Base-by-base conservation (phyloP, 2,797 vertebrate species). In the Tamandua tetradactyla region DNA sequence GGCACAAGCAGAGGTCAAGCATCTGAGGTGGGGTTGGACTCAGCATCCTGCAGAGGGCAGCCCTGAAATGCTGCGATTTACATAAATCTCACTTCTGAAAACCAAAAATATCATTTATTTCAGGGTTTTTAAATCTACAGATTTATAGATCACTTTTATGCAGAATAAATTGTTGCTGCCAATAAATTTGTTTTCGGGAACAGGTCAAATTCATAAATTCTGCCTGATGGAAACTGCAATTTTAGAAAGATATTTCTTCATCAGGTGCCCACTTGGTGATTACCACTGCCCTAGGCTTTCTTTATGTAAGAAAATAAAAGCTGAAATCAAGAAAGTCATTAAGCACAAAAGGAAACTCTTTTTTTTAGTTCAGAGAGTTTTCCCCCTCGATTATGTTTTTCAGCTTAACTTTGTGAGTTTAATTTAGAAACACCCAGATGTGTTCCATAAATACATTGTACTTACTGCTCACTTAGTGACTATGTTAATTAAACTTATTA, bases 371-470 rank as follows among this genome's bases (percentile, higher is more conserved):
- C 35, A 91, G 72, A 89, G 62, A 62, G 14, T 64, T 91, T 90
- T 75, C 75, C 79, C 25, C 69, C 68, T 82, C 47, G 0, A 35
- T 90, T 93, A 84, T 93, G 79, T 47, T 93, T 95, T 95, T 92
- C 62, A 91, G 78, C 82, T 75, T 94, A 93, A 91, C 78, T 95
- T 80, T 5, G 32, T 11, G 17, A 81, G 93, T 91, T 89, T 91
- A 93, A 94, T 93, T 93, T 92, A 93, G 92, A 96, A 95, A 81
- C 72, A 89, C 89, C 66, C 82, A 92, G 92, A 94, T 89, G 83
- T 95, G 71, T 75, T 95, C 95, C 88, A 71, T 91, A 89, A 97
- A 81, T 93, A 93, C 23, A 22, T 37, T 57, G 55, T 37, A 76
- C 82, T 89, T 91, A 49, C 57, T 12, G n/a, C 78, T 94, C 47